Conservation (phyloP, 2,113 vertebrate species). For the Ascaphus truei region DNA sequence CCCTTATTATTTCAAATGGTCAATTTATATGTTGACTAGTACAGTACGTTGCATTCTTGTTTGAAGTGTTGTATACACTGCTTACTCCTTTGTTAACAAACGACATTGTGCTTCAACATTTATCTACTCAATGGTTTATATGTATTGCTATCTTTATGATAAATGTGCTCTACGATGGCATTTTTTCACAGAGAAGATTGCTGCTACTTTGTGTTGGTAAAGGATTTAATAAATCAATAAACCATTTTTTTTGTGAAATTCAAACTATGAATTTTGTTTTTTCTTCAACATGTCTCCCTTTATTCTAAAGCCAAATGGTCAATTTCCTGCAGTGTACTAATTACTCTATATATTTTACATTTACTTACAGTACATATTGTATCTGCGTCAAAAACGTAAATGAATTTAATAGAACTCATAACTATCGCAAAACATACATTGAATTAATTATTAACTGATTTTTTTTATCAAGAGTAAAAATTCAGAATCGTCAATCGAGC, state of each 20-base stretch:
- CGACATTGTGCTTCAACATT: background rate
- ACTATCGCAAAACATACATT: no score
- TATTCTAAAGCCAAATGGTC: background rate
- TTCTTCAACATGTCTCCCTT: background rate
- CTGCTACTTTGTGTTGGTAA: background rate
- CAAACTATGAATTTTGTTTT: background rate
- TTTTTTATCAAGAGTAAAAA: no score
- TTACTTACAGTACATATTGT: no score
- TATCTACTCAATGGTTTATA: background rate
- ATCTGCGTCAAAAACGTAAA: no score
- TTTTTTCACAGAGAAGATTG: background rate
- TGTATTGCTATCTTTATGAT: background rate
- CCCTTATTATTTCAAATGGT: no score
- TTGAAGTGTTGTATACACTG: background rate
- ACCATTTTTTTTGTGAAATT: background rate
- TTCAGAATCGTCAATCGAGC: no score
- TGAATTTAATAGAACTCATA: no score
- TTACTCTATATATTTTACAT: no score
- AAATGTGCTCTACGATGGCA: background rate
- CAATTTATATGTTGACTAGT: no score
- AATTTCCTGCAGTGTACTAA: no score
- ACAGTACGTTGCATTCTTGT: background rate
- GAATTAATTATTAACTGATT: no score
- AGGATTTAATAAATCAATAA: background rate
- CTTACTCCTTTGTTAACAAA: background rate